phyloP scores from a whole-genome alignment of 2,888 invertebrate species.

The Cosmia pyralina region DNA sequence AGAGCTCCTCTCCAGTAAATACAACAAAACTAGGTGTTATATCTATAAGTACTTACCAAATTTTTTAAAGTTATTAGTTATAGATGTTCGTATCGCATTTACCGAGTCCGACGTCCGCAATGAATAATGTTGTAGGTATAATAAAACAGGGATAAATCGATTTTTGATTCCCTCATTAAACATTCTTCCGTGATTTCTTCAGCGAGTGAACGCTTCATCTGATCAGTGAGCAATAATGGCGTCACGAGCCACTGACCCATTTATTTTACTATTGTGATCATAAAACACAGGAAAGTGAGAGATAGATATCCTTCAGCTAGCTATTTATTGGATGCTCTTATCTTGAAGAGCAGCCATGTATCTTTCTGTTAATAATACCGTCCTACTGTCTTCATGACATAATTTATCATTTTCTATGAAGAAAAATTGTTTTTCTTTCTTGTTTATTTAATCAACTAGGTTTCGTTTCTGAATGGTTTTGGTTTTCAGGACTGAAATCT shows the following conservation, averaged over 20 bases:
- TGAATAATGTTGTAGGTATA: not conserved
- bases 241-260: slow-evolving; percentile 72
- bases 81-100: slow-evolving; percentile 2
- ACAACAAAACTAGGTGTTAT: no score
- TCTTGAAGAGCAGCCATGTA: slow-evolving; percentile 38
- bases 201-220: slow-evolving; percentile 50
- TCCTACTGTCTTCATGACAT: slow-evolving; percentile 24
- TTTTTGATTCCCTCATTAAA: slow-evolving; percentile 35
- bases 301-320: slow-evolving; percentile 60
- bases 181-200: slow-evolving; percentile 23
- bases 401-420: slow-evolving; percentile 27
- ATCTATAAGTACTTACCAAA: no score
- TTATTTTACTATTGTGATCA: slow-evolving; percentile 75
- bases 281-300: slow-evolving; percentile 74
- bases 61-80: no score
- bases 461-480: not conserved
- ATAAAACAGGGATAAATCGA: slow-evolving; percentile 25
- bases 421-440: slow-evolving; percentile 17
- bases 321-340: slow-evolving; percentile 59
- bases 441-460: slow-evolving; percentile 23
- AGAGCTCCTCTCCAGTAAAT: not conserved
- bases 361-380: slow-evolving; percentile 38
- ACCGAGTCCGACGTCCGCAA: not conserved
- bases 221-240: slow-evolving; percentile 51
- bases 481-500: not conserved